Conservation (phyloP, 2,113 vertebrate genomes). For the Mesembrinibis cayennensis region DNA sequence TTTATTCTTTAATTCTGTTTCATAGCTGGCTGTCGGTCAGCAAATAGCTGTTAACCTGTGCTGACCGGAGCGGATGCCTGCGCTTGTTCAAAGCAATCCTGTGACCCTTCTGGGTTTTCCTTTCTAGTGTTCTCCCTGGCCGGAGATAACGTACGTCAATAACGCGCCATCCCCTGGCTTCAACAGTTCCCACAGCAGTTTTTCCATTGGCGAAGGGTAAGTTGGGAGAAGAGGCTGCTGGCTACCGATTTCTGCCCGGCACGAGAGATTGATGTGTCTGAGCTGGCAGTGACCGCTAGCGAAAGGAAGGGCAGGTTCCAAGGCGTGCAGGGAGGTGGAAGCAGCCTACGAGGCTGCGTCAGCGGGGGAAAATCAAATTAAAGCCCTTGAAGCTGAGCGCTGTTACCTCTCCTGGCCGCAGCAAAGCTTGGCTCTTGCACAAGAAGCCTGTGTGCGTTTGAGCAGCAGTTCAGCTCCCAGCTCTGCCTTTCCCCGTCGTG, state of each 20-base stretch:
- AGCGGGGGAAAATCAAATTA: neutral
- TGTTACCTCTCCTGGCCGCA: neutral
- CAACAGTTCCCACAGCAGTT: conserved; percentile 89
- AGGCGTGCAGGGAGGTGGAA: neutral
- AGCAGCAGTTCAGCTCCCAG: neutral
- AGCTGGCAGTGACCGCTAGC: neutral
- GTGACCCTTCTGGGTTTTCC: neutral
- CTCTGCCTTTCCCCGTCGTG: fast-evolving
- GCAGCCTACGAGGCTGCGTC: neutral
- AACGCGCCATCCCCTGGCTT: conserved; percentile 92
- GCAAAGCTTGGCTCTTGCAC: neutral
- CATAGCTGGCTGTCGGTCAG: neutral
- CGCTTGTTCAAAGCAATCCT: neutral
- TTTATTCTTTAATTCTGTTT: neutral
- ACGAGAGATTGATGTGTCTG: neutral
- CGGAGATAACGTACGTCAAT: conserved; percentile 90
- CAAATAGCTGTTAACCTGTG: neutral
- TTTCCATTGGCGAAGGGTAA: conserved; percentile 90
- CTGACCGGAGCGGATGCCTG: fast-evolving
- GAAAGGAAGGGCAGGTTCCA: neutral
- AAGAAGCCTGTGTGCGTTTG: neutral
- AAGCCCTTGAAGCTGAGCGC: neutral
- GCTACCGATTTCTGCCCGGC: neutral
- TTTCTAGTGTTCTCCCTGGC: conserved; percentile 93
- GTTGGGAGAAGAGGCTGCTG: neutral